These are phyloP conservation scores for Bombyx mandarina DNA, from an alignment of 1,140 invertebrate species.

Conservation along the genomic window DNA sequence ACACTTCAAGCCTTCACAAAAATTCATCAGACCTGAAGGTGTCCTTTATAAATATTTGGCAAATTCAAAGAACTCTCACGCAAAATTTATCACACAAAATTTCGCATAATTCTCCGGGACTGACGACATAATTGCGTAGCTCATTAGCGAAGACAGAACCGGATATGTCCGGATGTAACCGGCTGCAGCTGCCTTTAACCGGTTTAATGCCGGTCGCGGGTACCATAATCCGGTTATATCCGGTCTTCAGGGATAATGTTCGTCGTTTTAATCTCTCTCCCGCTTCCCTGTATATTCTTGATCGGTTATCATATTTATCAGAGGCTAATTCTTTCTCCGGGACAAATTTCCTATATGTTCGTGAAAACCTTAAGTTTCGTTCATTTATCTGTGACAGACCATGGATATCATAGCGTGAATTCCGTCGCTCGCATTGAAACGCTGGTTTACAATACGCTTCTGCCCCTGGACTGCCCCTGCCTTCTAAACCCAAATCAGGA, in stretches of 20 bases:
- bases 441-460: too few species aligned
- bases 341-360: too few species aligned
- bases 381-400: not conserved
- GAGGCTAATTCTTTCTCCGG: not conserved
- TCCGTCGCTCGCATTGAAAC: not conserved
- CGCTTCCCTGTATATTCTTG: not conserved
- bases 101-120: too few species aligned
- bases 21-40: too few species aligned
- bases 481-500: too few species aligned
- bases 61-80: too few species aligned
- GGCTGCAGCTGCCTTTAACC: constrained; percentile 2
- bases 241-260: not conserved
- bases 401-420: not conserved
- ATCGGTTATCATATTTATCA: not conserved
- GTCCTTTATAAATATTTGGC: too few species aligned
- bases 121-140: constrained; percentile 24
- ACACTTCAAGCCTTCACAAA: too few species aligned
- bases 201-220: constrained; percentile 1
- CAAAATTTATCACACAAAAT: too few species aligned
- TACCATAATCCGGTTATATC: constrained; percentile 3
- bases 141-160: constrained; percentile 30
- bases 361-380: too few species aligned
- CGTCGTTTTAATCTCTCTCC: not conserved
- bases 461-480: too few species aligned
- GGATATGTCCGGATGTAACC: constrained; percentile 19